Percentiles rank a stretch among this genome's conserved stretches.
Evolutionary conservation across 1,140 invertebrate genomes (phyloP).

Genomic region (Rhynchophorus ferrugineus): DNA sequence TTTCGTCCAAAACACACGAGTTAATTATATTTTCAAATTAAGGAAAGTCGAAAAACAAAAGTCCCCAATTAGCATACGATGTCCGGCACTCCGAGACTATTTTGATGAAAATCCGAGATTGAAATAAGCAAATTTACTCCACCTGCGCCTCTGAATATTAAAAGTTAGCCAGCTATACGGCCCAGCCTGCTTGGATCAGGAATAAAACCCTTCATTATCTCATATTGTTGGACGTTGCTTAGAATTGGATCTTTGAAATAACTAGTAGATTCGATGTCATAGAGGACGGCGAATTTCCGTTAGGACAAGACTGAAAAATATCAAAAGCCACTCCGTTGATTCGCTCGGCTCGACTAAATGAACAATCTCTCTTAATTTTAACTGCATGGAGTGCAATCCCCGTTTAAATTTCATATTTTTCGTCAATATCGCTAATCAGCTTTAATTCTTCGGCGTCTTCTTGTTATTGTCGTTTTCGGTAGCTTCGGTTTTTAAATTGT

Average conservation of each 20-base stretch:
- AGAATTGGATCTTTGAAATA: conserved; percentile 21
- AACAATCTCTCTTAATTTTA: no score
- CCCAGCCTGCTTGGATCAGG: conserved; percentile 12
- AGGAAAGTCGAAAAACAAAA: no score
- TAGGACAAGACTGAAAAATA: conserved; percentile 12
- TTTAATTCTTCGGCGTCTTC: no score
- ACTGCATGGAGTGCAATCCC: no score
- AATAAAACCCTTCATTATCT: conserved; percentile 23
- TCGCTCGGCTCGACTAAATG: neutral
- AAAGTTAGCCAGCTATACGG: conserved; percentile 2
- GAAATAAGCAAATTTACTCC: neutral
- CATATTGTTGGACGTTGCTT: conserved; percentile 23
- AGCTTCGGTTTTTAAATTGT: no score
- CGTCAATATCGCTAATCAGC: no score
- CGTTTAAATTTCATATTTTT: no score
- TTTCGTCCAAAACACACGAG: no score
- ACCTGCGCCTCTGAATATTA: conserved; percentile 10
- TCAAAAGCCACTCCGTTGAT: conserved; percentile 5
- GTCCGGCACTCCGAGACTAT: no score
- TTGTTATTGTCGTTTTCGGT: no score
- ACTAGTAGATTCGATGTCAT: conserved; percentile 13
- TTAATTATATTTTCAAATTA: no score
- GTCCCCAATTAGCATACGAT: no score
- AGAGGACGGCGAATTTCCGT: conserved; percentile 12
- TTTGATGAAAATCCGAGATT: neutral